Conservation (phyloP, 2,113 vertebrate genomes). For the Heterochromis multidens region DNA sequence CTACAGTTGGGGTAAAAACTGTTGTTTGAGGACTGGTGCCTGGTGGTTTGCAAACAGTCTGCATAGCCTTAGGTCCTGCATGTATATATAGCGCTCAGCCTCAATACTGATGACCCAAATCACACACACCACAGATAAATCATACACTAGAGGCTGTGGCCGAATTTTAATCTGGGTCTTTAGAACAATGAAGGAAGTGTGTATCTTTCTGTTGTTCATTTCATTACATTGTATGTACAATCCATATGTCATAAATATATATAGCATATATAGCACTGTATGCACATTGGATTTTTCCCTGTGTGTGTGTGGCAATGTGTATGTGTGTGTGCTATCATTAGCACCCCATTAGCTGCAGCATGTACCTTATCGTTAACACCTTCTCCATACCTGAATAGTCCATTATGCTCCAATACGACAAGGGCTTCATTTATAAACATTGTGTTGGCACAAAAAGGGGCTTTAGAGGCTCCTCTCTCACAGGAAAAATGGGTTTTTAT, state of each 20-base stretch:
- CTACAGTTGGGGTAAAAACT: background rate
- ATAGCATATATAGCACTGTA: background rate
- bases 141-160: slow-evolving; percentile 49
- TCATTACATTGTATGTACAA: background rate
- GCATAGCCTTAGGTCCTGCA: slow-evolving; percentile 51
- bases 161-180: slow-evolving; percentile 57
- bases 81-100: slow-evolving; percentile 66
- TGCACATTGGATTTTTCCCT: background rate
- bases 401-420: background rate
- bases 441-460: background rate
- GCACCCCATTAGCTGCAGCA: slow-evolving; percentile 4
- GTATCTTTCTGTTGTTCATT: background rate
- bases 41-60: slow-evolving; percentile 42
- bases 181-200: slow-evolving; percentile 23
- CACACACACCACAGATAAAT: slow-evolving; percentile 42
- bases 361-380: slow-evolving; percentile 13
- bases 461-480: background rate
- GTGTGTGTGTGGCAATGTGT: background rate
- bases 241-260: background rate
- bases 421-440: slow-evolving; percentile 20
- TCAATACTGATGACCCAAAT: slow-evolving; percentile 72
- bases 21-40: background rate
- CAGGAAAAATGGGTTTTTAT: background rate
- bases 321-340: slow-evolving; percentile 1
- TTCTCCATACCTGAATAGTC: slow-evolving; percentile 29